Base-by-base conservation (phyloP, 1,140 invertebrate genomes). In the Dermatophagoides farinae region DNA sequence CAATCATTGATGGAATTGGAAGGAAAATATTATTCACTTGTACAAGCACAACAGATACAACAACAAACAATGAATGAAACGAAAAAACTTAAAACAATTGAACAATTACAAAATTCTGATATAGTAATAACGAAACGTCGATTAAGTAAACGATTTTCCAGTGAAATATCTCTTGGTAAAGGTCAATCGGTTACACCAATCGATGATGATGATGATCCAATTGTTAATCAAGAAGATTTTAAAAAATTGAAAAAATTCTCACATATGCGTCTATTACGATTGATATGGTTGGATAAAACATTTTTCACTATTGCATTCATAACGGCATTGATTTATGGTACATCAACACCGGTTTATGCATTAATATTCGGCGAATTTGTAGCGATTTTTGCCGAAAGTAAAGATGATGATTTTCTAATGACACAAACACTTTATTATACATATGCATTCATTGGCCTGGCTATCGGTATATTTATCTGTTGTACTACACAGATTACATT, bases 21-120 rank as follows among this genome's bases (percentile, higher is more conserved):
- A 66, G 87, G 86, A 0, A 75, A 85, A 0, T 92, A 92, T 71
- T 82, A 83, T 71, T 79, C 82, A 65, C 72, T 92, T 60, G 58
- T 66, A 38, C 62, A 41, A 44, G 57, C 49, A 1, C 65, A 66
- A 52, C 23, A 60, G 11, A 31, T 12, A 1, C 43, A 20, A 44
- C 43, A 16, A 5, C 18, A 16, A 1, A n/a, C n/a, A n/a, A n/a
- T n/a, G n/a, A n/a, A n/a, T n/a, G n/a, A n/a, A n/a, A n/a, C n/a
- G n/a, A n/a, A 2, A 44, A 20, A 44, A 44, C 43, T 16, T 5
- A 44, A 44, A n/a, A 20, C 43, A 44, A 44, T 44, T 44, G 31
- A 31, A 31, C 31, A 31, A 31, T 31, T 31, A 4, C 31, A 31
- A 4, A 31, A 31, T 31, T 8, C 2, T 4, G 31, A 31, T 4